These are phyloP conservation scores for Rhagologus leucostigma DNA, from an alignment of 2,113 vertebrate genomes.

Conservation along the genomic window DNA sequence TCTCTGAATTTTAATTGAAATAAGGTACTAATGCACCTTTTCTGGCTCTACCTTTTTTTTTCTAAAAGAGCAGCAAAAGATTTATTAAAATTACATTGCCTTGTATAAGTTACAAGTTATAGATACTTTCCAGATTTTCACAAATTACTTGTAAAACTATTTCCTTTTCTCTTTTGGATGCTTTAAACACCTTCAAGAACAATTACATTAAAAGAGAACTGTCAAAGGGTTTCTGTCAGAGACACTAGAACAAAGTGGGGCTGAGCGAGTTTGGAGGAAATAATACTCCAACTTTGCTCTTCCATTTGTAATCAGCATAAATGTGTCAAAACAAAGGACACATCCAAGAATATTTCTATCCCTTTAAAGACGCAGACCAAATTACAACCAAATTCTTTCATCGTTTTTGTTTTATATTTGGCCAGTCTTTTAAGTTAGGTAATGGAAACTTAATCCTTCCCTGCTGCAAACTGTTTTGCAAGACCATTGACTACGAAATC, in stretches of 20 bases:
- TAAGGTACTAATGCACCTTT: not conserved
- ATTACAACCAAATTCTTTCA: conserved; percentile 20
- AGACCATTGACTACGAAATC: not conserved
- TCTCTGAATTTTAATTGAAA: not conserved
- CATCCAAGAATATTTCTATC: conserved; percentile 52
- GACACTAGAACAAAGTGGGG: not conserved
- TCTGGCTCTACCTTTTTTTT: not conserved
- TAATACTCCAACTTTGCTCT: not conserved
- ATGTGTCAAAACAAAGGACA: conserved; percentile 38
- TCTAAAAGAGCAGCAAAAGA: not conserved
- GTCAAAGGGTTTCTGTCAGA: not conserved
- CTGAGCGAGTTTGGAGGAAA: not conserved
- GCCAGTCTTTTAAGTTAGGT: conserved; percentile 57
- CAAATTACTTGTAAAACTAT: not conserved
- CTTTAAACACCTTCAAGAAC: conserved; percentile 5
- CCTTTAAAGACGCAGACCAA: conserved; percentile 31
- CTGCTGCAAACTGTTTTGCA: conserved; percentile 37
- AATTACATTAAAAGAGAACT: not conserved
- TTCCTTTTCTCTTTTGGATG: not conserved
- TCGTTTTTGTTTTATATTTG: conserved; percentile 34
- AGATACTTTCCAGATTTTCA: not conserved
- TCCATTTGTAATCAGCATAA: not conserved
- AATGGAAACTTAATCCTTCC: conserved; percentile 61
- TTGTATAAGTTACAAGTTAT: not conserved
- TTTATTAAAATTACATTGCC: not conserved